phyloP scores from a whole-genome alignment of 2,797 vertebrate genomes.

The Schizopygopsis malacanthus region DNA sequence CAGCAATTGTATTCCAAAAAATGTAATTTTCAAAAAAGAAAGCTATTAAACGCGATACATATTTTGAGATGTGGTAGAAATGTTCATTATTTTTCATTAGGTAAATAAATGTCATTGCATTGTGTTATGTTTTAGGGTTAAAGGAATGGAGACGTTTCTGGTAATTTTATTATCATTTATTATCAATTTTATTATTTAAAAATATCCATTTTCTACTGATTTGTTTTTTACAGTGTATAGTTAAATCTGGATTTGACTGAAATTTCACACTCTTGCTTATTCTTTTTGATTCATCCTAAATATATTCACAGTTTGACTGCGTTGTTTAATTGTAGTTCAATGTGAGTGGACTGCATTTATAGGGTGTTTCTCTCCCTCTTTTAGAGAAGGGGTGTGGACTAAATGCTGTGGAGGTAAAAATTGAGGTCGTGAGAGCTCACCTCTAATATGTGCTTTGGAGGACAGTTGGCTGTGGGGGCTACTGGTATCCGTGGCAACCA shows the following conservation, averaged over 20 bases:
- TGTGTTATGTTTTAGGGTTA: not conserved
- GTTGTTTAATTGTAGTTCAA: not conserved
- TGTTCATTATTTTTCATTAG: not conserved
- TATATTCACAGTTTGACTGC: not conserved
- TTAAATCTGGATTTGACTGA: not conserved
- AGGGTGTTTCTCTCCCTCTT: slow-evolving; percentile 30
- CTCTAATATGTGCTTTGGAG: slow-evolving; percentile 60
- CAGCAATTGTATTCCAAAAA: not conserved
- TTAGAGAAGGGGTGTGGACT: slow-evolving; percentile 15
- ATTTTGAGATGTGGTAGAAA: not conserved
- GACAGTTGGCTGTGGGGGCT: slow-evolving; percentile 54
- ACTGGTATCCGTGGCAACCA: slow-evolving; percentile 63
- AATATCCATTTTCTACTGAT: not conserved
- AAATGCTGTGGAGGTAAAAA: slow-evolving; percentile 50
- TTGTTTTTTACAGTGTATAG: not conserved
- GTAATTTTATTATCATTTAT: not conserved
- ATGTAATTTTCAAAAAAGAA: not conserved
- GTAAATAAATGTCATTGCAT: not conserved
- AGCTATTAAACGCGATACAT: not conserved
- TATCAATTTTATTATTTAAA: no score
- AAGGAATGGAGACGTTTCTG: not conserved
- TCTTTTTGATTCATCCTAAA: not conserved
- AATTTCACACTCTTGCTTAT: not conserved
- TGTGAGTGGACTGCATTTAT: not conserved
- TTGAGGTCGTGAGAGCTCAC: slow-evolving; percentile 60